Conservation (phyloP, 2,797 vertebrate genomes). For the Etheostoma perlongum region DNA sequence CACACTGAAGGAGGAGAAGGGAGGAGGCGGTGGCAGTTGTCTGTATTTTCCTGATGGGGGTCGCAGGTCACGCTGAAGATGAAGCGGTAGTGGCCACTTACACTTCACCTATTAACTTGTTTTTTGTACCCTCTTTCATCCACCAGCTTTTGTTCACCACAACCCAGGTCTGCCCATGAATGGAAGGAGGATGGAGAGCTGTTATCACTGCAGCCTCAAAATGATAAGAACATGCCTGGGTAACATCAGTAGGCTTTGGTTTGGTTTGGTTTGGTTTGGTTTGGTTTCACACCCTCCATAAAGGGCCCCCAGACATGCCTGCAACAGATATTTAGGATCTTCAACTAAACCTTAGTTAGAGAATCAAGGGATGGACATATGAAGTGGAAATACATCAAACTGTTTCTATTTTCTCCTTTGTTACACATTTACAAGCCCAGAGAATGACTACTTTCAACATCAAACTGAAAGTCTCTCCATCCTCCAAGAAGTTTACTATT, state of each 20-base stretch:
- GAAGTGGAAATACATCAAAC: neutral
- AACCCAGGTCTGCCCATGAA: slow-evolving; percentile 9
- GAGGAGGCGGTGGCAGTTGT: slow-evolving; percentile 13
- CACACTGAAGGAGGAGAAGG: slow-evolving; percentile 45
- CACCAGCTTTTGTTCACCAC: neutral
- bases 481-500: neutral
- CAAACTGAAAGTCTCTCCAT: neutral
- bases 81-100: slow-evolving; percentile 1
- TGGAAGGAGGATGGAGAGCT: slow-evolving; percentile 11
- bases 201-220: slow-evolving; percentile 23
- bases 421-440: neutral
- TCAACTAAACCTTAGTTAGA: neutral
- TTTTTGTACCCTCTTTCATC: neutral
- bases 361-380: neutral
- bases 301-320: neutral
- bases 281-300: slow-evolving; percentile 3
- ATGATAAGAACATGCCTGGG: slow-evolving; percentile 38
- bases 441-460: neutral
- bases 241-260: slow-evolving; percentile 13
- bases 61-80: slow-evolving; percentile 5
- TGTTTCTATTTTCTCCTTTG: neutral
- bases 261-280: neutral
- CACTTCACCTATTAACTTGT: neutral
- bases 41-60: slow-evolving; percentile 33
- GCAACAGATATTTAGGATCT: neutral